Base-by-base conservation (phyloP, 2,888 invertebrate species). In the Nymphalis c-album region DNA sequence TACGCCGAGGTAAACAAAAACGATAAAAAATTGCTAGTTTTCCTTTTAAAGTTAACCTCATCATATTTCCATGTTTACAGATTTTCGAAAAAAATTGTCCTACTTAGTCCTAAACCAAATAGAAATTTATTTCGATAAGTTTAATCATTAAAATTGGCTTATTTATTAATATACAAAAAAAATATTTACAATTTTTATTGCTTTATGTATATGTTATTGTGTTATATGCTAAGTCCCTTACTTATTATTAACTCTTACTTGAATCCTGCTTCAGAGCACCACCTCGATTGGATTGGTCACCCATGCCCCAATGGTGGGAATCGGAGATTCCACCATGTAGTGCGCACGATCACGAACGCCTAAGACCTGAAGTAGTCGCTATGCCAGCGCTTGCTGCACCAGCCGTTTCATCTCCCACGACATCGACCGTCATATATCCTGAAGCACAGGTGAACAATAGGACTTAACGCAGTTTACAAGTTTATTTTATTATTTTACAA, bases 321-420 rank as follows among this genome's bases (percentile, higher is more conserved):
- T 93, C 93, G 67, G 95, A 96, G 35, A 82, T 86, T 0, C 89
- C 88, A 0, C 90, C 92, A 2, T 98, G 98, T 84, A 93, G 95
- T 73, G 96, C 96, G 64, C 98, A 98, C 83, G 97, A 97, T 86
- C 96, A 97, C 81, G 97, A 97, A 80, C 91, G 95, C 55, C 93
- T 98, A 63, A 95, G 95, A 68, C 98, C 98, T 0, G 95, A 97
- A 78, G 95, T 98, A 73, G 96, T 97, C 70, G 97, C 97, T 66
- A 97, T 97, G 48, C 98, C 98, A 94, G 96, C 97, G 88, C 95
- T 97, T 26, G 97, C 97, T 77, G 97, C 97, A 60, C 96, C 97
- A 88, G 97, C 97, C 47, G 97, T 97, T 76, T 97, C 97, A 58
- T 96, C 97, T 53, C 97, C 97, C 64, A 96, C 96, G 18, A 94